These are phyloP conservation scores for Synchiropus splendidus DNA, from an alignment of 2,113 vertebrate genomes.

Conservation along the genomic window DNA sequence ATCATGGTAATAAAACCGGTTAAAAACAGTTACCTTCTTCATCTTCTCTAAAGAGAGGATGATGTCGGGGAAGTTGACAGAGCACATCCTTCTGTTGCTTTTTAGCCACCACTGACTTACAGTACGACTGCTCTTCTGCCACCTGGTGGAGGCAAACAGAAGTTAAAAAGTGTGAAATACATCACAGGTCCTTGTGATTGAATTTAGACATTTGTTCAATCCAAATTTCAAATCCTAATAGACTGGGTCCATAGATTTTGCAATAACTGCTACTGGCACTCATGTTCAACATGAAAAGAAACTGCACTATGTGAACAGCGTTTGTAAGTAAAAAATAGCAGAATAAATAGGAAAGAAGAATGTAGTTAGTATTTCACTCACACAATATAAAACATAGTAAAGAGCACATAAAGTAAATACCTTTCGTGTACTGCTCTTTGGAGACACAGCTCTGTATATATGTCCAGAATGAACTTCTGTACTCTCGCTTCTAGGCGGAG, in stretches of 20 bases:
- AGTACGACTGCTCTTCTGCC: conserved; percentile 72
- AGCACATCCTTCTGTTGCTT: conserved; percentile 71
- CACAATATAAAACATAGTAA: too few relatives aligned
- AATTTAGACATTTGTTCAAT: too few relatives aligned
- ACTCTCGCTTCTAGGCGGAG: conserved; percentile 1
- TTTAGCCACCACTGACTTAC: conserved; percentile 79
- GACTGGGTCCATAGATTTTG: too few relatives aligned
- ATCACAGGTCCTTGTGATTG: neutral
- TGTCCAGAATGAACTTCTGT: conserved; percentile 2
- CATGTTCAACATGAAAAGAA: too few relatives aligned
- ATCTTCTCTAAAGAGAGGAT: conserved; percentile 81
- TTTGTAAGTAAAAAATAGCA: too few relatives aligned
- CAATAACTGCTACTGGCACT: too few relatives aligned
- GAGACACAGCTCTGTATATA: too few relatives aligned
- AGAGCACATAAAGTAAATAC: conserved; percentile 15
- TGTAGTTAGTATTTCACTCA: too few relatives aligned
- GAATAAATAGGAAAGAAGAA: too few relatives aligned
- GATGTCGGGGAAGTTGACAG: conserved; percentile 81
- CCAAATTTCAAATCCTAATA: too few relatives aligned
- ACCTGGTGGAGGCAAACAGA: conserved; percentile 53
- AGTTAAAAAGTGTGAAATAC: conserved; percentile 9
- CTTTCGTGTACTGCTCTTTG: conserved; percentile 38
- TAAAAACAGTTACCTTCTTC: conserved; percentile 72
- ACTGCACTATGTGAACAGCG: too few relatives aligned
- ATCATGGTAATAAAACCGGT: too few relatives aligned